Evolutionary conservation across 1,140 invertebrate genomes (phyloP), one percentile per base, ranked within the genome.

Genomic region (Maniola jurtina): DNA sequence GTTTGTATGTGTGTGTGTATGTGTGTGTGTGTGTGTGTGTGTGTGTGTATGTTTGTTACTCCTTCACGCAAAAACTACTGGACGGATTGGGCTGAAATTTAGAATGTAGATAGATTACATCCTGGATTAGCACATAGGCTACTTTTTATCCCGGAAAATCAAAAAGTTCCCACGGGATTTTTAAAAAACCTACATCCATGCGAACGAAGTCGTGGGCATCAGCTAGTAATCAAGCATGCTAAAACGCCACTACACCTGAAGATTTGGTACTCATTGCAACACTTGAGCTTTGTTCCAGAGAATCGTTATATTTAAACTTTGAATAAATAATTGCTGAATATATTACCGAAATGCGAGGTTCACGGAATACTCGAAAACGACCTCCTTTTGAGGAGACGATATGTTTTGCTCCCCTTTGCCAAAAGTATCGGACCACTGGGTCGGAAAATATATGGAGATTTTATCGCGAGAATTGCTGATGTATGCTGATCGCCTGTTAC

Each of bases 301-400:
- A 6, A 11, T 1, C 42, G 42, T 45, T 45, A 45, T 45, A 11
- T 45, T 45, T 25, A 25, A 45, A 45, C 42, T 45, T 45, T 45
- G 42, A 45, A 45, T 45, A 45, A 45, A n/a, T 45, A 45, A 45
- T 45, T 45, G 42, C 42, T 45, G 42, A 13, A 45, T 45, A 45
- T 45, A 38, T 38, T 38, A 7, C 13, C 9, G 1, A 13, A 45
- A 0, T 45, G 42, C 42, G 42, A 45, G 13, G 9, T 45, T 45
- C 13, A n/a, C 42, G 42, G 13, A 45, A n/a, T 13, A n/a, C 42
- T 45, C 13, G n/a, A 45, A 11, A 5, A n/a, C 13, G 1, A 9
- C 10, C 42, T 45, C 42, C 42, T n/a, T 25, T 25, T 25, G 4
- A 45, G 13, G 10, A 5, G 42, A 45, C 5, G 42, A 45, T n/a